phyloP scores from a whole-genome alignment of 2,113 vertebrate genomes.

The Paratilapia polleni region DNA sequence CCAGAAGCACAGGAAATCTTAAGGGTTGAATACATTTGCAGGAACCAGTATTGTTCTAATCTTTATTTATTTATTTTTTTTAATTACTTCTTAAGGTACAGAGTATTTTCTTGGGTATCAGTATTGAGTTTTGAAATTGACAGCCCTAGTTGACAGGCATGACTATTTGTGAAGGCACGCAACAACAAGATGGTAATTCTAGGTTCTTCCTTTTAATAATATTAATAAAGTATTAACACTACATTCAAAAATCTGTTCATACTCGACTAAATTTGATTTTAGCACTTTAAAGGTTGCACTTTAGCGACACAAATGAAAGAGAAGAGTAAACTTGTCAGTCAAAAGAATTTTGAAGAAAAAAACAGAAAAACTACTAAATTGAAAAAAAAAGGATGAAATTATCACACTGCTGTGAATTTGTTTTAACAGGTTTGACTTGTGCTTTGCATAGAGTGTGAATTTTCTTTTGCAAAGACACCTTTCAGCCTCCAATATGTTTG shows the following conservation, averaged over 20 bases:
- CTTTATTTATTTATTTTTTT: too few species aligned
- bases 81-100: too few species aligned
- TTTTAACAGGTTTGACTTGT: neutral
- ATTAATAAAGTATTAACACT: neutral
- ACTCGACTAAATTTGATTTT: neutral
- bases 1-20: too few species aligned
- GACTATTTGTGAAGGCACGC: neutral
- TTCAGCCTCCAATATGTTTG: neutral
- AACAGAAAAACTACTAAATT: neutral
- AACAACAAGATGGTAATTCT: neutral
- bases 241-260: fast-evolving
- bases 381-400: neutral
- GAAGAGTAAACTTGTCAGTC: neutral
- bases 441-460: neutral
- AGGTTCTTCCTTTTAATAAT: neutral
- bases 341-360: neutral
- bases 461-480: neutral
- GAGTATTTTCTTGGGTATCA: too few species aligned
- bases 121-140: too few species aligned
- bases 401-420: neutral
- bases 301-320: neutral
- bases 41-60: too few species aligned
- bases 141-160: too few species aligned
- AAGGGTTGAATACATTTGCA: too few species aligned
- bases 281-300: neutral